Conservation (phyloP, 2,888 invertebrate species). For the Caenorhabditis virilis region DNA sequence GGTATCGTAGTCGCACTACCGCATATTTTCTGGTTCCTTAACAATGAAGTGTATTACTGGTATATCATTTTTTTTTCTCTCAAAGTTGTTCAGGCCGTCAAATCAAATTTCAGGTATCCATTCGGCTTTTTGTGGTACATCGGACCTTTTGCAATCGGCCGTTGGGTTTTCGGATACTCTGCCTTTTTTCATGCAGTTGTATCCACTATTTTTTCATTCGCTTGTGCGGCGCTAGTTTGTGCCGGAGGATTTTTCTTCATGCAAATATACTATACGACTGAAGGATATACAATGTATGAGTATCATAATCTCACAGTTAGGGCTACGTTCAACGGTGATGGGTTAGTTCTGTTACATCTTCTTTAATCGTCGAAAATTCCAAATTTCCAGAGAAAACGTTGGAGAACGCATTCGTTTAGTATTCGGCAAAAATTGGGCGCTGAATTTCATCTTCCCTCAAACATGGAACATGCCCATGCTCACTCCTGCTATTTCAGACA, state of each 20-base stretch:
- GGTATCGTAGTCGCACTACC: conserved; percentile 53
- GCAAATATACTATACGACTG: conserved; percentile 64
- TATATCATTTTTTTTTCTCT: conserved; percentile 10
- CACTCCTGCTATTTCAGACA: conserved; percentile 54
- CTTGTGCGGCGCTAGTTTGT: conserved; percentile 49
- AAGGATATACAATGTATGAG: conserved; percentile 67
- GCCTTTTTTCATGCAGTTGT: conserved; percentile 27
- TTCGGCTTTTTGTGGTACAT: conserved; percentile 59
- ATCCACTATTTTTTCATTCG: conserved; percentile 52
- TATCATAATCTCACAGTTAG: conserved; percentile 58
- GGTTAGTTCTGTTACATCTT: conserved; percentile 17
- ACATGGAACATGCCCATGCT: conserved; percentile 46
- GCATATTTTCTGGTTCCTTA: conserved; percentile 46
- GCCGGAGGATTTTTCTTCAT: conserved; percentile 59
- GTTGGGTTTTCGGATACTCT: conserved; percentile 48
- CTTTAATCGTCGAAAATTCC: neutral
- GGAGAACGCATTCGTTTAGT: conserved; percentile 64
- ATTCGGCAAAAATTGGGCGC: conserved; percentile 60
- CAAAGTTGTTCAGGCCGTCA: neutral
- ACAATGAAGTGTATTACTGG: conserved; percentile 52
- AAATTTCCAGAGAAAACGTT: conserved; percentile 40
- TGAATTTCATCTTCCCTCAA: conserved; percentile 64
- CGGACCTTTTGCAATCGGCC: conserved; percentile 59
- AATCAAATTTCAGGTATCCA: conserved; percentile 46
- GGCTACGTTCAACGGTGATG: conserved; percentile 62